Conservation (phyloP, 1,140 invertebrate species). For the Drosophila orosa region DNA sequence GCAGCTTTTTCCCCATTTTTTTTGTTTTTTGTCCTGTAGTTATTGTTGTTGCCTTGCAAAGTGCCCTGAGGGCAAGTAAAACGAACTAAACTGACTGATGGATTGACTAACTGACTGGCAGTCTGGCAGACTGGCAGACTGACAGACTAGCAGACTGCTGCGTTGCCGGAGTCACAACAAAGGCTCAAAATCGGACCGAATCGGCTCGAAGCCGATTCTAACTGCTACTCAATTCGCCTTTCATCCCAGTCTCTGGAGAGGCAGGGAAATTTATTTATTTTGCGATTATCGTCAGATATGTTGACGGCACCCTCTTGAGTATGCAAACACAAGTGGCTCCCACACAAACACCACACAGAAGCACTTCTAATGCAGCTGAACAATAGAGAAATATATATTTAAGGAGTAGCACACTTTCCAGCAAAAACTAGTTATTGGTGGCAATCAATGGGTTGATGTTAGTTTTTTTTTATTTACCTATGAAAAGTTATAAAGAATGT, state of each 20-base stretch:
- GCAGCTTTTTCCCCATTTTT: constrained; percentile 52
- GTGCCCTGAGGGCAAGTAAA: constrained; percentile 56
- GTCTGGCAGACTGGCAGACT: constrained; percentile 21
- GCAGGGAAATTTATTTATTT: constrained; percentile 26
- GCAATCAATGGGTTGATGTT: not conserved
- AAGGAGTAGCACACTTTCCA: constrained; percentile 1
- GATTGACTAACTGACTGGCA: constrained; percentile 58
- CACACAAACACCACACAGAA: constrained; percentile 1
- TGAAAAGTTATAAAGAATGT: too few relatives aligned
- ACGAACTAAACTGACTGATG: constrained; percentile 50
- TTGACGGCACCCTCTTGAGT: constrained; percentile 31
- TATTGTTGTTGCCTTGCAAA: constrained; percentile 13
- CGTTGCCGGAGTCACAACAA: constrained; percentile 10
- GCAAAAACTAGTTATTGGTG: not conserved
- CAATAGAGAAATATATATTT: constrained; percentile 1
- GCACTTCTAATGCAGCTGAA: constrained; percentile 2
- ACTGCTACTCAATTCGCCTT: constrained; percentile 13
- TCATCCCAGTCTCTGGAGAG: constrained; percentile 14
- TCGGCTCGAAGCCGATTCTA: constrained; percentile 11
- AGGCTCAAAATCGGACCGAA: constrained; percentile 3
- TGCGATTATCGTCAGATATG: constrained; percentile 35
- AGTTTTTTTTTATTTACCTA: not conserved
- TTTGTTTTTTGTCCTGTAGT: constrained; percentile 1
- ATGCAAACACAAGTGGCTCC: constrained; percentile 28
- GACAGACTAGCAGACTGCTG: constrained; percentile 1